A percentile compares a stretch with the other conserved stretches of the same genome.
phyloP scores from a whole-genome alignment of 2,888 invertebrate species.

The Lasioglossum zephyrum region DNA sequence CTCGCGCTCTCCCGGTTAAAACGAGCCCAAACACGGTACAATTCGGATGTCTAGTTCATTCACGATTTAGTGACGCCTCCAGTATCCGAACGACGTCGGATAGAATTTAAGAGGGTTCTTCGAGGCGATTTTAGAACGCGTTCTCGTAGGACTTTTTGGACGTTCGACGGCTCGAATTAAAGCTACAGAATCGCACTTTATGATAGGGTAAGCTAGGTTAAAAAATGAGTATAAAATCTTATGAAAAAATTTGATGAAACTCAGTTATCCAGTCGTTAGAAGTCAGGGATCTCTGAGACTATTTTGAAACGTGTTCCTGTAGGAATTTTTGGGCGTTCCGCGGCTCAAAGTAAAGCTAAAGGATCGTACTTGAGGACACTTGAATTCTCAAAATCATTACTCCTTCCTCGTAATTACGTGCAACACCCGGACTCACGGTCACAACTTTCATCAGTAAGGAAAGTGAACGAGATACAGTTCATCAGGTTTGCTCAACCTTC shows the following conservation, averaged over 20 bases:
- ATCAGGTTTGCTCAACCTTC: not conserved
- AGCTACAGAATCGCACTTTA: not conserved
- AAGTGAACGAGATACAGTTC: not conserved
- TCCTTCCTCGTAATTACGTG: not conserved
- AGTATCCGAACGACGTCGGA: not conserved
- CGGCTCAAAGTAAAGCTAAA: not conserved
- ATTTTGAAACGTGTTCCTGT: not conserved
- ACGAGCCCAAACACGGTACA: not conserved
- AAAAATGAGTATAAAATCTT: not conserved
- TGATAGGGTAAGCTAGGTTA: fast-evolving
- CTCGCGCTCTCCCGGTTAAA: not conserved
- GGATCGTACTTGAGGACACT: not conserved
- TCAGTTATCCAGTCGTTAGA: not conserved
- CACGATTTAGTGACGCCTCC: not conserved
- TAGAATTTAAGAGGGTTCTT: not conserved
- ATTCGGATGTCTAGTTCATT: not conserved
- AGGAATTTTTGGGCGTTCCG: not conserved
- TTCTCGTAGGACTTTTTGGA: not conserved
- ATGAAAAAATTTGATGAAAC: not conserved
- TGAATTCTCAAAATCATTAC: not conserved
- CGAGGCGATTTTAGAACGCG: not conserved
- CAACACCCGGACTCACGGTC: not conserved
- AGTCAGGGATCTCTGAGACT: not conserved
- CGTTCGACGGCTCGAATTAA: not conserved
- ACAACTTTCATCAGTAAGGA: not conserved